phyloP scores from a whole-genome alignment of 2,797 vertebrate genomes.

The Gouania willdenowi region DNA sequence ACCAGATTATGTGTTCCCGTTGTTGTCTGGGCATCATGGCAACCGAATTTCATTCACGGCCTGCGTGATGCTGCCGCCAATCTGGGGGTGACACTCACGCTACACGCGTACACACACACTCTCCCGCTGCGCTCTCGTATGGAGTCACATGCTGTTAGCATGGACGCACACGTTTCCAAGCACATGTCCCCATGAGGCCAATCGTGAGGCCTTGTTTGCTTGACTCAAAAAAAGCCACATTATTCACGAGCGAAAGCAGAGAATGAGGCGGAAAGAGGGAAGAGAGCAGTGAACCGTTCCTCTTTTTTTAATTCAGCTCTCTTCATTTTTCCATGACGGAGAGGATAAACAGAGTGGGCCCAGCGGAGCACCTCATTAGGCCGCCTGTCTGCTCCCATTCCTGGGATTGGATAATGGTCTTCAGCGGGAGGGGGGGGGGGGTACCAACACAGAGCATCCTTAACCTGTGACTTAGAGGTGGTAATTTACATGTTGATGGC shows the following conservation, averaged over 20 bases:
- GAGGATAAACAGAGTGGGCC: constrained; percentile 35
- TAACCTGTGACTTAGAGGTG: too few species aligned
- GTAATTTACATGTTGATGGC: too few species aligned
- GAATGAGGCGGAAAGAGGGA: not conserved
- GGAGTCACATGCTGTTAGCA: constrained; percentile 47
- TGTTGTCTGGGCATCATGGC: too few species aligned
- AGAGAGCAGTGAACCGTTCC: constrained; percentile 3
- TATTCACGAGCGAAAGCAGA: too few species aligned
- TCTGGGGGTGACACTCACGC: not conserved
- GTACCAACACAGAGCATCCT: too few species aligned
- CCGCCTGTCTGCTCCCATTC: constrained; percentile 19
- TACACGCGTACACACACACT: not conserved
- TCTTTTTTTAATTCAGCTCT: constrained; percentile 28
- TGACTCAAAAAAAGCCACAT: constrained; percentile 2
- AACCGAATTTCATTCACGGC: too few species aligned
- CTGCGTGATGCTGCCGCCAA: too few species aligned
- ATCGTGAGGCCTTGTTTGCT: too few species aligned
- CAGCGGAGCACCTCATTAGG: constrained; percentile 35
- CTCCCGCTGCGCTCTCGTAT: constrained; percentile 3
- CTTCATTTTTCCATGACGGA: constrained; percentile 41
- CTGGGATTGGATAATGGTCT: too few species aligned
- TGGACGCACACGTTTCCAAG: constrained; percentile 45
- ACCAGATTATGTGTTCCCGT: too few species aligned
- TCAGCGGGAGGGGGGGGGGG: too few species aligned
- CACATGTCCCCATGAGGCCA: too few species aligned